A percentile compares a stretch with the other conserved stretches of the same genome.
phyloP scores from a whole-genome alignment of 2,888 invertebrate genomes.

The Mythimna pallens region DNA sequence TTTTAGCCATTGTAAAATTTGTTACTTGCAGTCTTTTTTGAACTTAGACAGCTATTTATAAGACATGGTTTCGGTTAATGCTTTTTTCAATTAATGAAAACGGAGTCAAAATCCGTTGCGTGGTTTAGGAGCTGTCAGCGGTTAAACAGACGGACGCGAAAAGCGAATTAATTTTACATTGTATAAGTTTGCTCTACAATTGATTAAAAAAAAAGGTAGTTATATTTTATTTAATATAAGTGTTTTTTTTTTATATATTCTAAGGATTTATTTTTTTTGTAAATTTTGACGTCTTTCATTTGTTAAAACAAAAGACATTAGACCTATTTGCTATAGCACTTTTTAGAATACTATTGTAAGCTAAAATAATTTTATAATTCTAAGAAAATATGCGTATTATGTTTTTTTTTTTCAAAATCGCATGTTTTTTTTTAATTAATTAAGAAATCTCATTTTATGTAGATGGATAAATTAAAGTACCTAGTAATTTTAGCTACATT shows the following conservation, averaged over 20 bases:
- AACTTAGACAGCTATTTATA: too few species aligned
- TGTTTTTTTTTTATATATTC: constrained; percentile 3
- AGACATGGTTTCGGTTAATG: not conserved
- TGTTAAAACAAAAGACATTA: constrained; percentile 35
- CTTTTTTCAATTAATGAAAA: not conserved
- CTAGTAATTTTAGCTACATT: constrained; percentile 42
- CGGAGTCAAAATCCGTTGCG: not conserved
- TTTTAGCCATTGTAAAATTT: too few species aligned
- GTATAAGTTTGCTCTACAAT: constrained; percentile 12
- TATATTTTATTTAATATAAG: constrained; percentile 16
- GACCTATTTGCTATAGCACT: constrained; percentile 36
- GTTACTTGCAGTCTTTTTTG: too few species aligned
- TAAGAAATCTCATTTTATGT: constrained; percentile 43
- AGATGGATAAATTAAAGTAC: constrained; percentile 53
- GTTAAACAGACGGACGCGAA: not conserved
- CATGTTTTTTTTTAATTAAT: constrained; percentile 48
- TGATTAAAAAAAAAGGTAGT: constrained; percentile 12
- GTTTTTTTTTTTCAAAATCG: constrained; percentile 50
- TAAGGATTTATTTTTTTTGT: constrained; percentile 53
- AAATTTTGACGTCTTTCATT: constrained; percentile 53
- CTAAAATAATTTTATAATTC: constrained; percentile 49
- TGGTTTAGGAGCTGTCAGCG: not conserved
- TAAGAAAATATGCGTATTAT: constrained; percentile 57
- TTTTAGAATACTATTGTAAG: constrained; percentile 37
- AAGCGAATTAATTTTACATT: not conserved